Percentiles rank a stretch among this genome's conserved stretches.
Conservation (phyloP, 2,888 invertebrate genomes). For the Dinocampus coccinellae region DNA sequence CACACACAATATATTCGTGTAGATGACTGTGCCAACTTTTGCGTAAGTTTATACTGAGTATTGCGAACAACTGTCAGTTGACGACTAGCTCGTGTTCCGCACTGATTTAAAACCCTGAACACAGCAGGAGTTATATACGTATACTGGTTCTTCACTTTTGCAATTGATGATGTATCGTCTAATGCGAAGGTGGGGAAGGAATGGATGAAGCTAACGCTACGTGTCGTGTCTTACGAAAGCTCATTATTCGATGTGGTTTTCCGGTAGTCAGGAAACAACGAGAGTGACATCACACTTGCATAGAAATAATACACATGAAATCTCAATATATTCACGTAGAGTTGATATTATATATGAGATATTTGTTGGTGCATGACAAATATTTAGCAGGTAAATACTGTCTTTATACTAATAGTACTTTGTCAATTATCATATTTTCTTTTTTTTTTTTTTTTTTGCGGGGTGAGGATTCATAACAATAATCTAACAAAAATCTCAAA, state of each 20-base stretch:
- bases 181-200: not conserved
- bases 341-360: too few species aligned
- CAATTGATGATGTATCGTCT: not conserved
- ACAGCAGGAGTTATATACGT: slow-evolving; percentile 15
- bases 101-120: slow-evolving; percentile 35
- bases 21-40: slow-evolving; percentile 45
- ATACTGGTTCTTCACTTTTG: not conserved
- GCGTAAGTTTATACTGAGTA: slow-evolving; percentile 33
- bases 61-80: slow-evolving; percentile 34
- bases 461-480: not conserved
- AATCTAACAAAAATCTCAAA: not conserved
- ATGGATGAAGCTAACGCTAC: too few species aligned
- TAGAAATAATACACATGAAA: too few species aligned
- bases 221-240: too few species aligned
- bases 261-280: too few species aligned
- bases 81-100: slow-evolving; percentile 37
- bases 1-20: not conserved
- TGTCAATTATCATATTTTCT: too few species aligned
- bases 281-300: not conserved
- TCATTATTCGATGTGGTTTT: too few species aligned
- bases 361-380: too few species aligned
- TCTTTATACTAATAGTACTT: not conserved
- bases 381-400: too few species aligned
- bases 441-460: not conserved
- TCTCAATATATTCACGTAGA: too few species aligned